Evolutionary conservation across 2,888 invertebrate species (phyloP).

Genomic region (Pandemis cinnamomeana): DNA sequence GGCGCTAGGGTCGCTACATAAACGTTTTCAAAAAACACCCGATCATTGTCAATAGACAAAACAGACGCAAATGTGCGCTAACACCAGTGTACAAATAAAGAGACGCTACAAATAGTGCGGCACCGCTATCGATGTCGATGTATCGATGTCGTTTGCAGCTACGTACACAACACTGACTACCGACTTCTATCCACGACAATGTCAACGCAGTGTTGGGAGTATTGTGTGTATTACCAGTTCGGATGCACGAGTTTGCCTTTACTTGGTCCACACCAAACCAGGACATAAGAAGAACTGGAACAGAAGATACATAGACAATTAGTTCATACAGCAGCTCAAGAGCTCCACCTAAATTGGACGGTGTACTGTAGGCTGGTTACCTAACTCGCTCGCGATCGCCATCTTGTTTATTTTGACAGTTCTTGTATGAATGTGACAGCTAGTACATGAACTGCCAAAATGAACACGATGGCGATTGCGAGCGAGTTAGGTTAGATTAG

Average conservation of each 20-base stretch:
- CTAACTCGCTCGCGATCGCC: too few relatives aligned
- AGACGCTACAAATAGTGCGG: constrained; percentile 36
- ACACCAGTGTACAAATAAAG: constrained; percentile 35
- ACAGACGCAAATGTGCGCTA: neutral
- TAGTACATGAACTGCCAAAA: too few relatives aligned
- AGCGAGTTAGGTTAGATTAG: too few relatives aligned
- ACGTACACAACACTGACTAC: constrained; percentile 53
- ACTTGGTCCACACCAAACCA: constrained; percentile 83
- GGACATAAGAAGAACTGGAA: constrained; percentile 83
- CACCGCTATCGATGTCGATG: constrained; percentile 49
- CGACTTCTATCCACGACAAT: constrained; percentile 58
- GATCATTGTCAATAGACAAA: too few relatives aligned
- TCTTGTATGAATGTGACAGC: too few relatives aligned
- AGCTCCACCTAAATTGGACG: too few relatives aligned
- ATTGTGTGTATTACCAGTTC: constrained; percentile 75
- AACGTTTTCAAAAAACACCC: too few relatives aligned
- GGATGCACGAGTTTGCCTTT: constrained; percentile 79
- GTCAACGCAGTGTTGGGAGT: constrained; percentile 44
- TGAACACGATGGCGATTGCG: too few relatives aligned
- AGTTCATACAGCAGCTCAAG: too few relatives aligned
- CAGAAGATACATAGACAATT: constrained; percentile 38
- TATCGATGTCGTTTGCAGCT: constrained; percentile 48
- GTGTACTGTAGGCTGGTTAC: too few relatives aligned
- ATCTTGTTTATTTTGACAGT: too few relatives aligned
- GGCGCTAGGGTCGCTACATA: too few relatives aligned